Conservation (phyloP, 2,113 vertebrate genomes). For the Callithrix jacchus region DNA sequence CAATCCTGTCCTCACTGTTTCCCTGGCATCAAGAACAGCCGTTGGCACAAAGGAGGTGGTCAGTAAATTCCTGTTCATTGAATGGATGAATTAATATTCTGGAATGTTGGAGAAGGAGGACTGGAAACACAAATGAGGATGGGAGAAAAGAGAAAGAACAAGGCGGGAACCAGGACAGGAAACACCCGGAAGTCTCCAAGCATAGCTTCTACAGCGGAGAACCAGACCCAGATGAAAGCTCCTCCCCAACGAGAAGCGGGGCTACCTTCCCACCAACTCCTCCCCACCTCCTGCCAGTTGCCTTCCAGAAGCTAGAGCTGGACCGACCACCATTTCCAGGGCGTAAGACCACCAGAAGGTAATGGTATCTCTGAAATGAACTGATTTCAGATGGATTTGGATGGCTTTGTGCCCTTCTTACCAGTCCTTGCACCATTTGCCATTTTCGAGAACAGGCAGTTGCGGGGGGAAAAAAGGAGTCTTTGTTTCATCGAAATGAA, state of each 20-base stretch:
- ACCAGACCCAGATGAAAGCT: neutral
- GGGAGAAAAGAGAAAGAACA: neutral
- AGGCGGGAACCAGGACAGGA: neutral
- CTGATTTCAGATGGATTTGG: neutral
- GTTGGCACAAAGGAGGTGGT: neutral
- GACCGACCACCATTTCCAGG: neutral
- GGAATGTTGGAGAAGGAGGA: neutral
- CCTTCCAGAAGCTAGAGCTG: neutral
- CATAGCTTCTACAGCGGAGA: neutral
- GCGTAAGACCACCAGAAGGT: neutral
- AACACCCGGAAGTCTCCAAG: neutral
- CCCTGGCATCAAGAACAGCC: neutral
- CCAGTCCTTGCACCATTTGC: neutral
- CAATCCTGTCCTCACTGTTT: neutral
- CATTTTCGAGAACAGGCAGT: neutral
- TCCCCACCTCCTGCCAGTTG: neutral
- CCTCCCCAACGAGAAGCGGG: neutral
- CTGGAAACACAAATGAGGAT: neutral
- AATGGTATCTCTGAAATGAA: conserved; percentile 17
- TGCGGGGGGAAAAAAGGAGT: neutral
- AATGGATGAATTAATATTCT: neutral
- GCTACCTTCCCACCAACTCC: neutral
- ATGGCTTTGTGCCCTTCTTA: neutral
- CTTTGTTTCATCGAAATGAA: neutral
- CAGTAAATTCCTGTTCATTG: neutral